Percentiles rank a stretch among this genome's conserved stretches.
phyloP scores from a whole-genome alignment of 2,113 vertebrate species.

The Phalacrocorax brasilianus region DNA sequence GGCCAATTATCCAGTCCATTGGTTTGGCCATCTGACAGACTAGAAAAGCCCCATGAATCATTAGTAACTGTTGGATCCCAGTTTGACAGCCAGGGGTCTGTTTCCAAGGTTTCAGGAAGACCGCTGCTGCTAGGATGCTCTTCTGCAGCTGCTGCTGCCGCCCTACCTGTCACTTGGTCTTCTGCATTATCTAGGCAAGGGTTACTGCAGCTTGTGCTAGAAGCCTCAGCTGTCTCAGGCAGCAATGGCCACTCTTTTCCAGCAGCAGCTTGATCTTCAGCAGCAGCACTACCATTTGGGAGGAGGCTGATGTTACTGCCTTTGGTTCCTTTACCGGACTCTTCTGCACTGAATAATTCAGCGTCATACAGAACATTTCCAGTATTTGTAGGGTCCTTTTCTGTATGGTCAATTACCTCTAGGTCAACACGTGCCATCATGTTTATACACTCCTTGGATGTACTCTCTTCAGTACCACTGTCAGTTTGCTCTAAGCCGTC shows the following conservation, averaged over 20 bases:
- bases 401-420: neutral
- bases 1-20: conserved; percentile 71
- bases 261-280: conserved; percentile 23
- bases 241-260: neutral
- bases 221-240: neutral
- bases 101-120: conserved; percentile 52
- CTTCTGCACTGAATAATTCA: conserved; percentile 24
- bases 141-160: neutral
- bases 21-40: conserved; percentile 50
- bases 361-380: neutral
- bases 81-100: conserved; percentile 68
- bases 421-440: neutral
- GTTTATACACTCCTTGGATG: neutral
- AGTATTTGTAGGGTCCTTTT: neutral
- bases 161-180: conserved; percentile 12
- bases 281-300: neutral
- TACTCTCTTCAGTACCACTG: neutral
- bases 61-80: conserved; percentile 70
- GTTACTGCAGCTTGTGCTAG: neutral
- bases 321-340: conserved; percentile 14
- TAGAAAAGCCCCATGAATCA: conserved; percentile 63
- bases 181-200: conserved; percentile 16
- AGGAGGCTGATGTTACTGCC: neutral
- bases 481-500: neutral
- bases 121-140: neutral